Conservation (phyloP, 1,140 invertebrate genomes). For the Temnothorax longispinosus region DNA sequence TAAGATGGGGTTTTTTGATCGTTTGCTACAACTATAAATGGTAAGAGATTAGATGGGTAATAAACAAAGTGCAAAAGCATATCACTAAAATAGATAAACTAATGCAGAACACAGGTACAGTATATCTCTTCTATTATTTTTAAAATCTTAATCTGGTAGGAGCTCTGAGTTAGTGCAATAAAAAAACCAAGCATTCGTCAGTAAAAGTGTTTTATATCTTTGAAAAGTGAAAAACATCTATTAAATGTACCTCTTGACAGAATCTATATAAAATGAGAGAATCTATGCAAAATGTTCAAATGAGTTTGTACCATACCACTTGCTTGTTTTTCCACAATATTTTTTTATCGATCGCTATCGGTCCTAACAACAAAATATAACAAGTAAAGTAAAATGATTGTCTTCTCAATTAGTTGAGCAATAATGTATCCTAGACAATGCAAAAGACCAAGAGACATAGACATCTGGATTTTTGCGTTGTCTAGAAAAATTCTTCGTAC, state of each 20-base stretch:
- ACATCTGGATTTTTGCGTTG: constrained; percentile 27
- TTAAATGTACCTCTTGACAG: constrained; percentile 54
- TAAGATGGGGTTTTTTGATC: not conserved
- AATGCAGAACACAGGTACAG: not conserved
- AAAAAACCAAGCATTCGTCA: constrained; percentile 54
- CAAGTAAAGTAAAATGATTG: constrained; percentile 71
- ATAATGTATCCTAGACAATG: constrained; percentile 22
- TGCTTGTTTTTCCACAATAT: constrained; percentile 73
- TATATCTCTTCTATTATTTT: not conserved
- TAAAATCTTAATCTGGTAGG: not conserved
- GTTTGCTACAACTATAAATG: not conserved
- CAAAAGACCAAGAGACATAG: not conserved
- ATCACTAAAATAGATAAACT: constrained; percentile 17
- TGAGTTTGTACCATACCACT: constrained; percentile 74
- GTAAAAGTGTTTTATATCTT: constrained; percentile 17
- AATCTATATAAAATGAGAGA: constrained; percentile 66
- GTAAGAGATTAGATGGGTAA: not conserved
- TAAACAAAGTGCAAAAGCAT: constrained; percentile 4
- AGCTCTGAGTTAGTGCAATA: constrained; percentile 26
- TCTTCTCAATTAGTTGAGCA: constrained; percentile 48
- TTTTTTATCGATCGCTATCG: constrained; percentile 79
- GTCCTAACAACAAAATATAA: constrained; percentile 76
- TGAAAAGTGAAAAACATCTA: not conserved
- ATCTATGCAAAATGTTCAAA: constrained; percentile 66
- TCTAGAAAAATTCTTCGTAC: constrained; percentile 6